Evolutionary conservation across 2,797 vertebrate species (phyloP).

Genomic region (Acipenser oxyrinchus): DNA sequence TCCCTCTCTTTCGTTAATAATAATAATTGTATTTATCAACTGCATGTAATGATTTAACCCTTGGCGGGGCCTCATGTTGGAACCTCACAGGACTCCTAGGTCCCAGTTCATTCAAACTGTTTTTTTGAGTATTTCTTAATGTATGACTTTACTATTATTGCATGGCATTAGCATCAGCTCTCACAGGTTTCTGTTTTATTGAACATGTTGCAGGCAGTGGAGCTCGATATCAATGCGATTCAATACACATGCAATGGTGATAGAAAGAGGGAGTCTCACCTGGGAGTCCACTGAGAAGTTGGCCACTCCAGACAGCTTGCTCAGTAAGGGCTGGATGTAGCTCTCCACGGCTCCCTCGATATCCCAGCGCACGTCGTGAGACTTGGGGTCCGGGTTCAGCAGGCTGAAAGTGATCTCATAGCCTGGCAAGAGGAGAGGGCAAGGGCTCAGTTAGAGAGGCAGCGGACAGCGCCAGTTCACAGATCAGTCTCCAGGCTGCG

Average conservation of each 20-base stretch:
- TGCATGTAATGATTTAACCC: no score
- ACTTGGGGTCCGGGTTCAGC: slow-evolving; percentile 89
- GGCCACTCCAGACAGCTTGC: slow-evolving; percentile 71
- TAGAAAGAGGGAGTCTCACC: slow-evolving; percentile 46
- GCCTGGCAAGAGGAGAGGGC: slow-evolving; percentile 48
- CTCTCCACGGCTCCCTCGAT: slow-evolving; percentile 72
- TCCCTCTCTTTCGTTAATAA: not conserved
- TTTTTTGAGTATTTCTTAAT: no score
- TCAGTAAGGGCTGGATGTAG: slow-evolving; percentile 79
- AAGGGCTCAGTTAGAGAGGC: not conserved
- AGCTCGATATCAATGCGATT: not conserved
- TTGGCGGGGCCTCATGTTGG: slow-evolving; percentile 56
- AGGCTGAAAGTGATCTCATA: slow-evolving; percentile 96
- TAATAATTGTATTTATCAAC: no score
- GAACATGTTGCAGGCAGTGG: no score
- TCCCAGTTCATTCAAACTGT: no score
- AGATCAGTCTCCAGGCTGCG: not conserved
- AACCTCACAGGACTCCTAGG: no score
- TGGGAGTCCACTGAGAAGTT: slow-evolving; percentile 96
- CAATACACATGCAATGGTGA: not conserved
- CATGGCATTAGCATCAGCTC: no score
- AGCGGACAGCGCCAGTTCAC: not conserved
- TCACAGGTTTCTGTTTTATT: no score
- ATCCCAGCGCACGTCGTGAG: slow-evolving; percentile 79
- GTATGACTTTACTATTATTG: no score